These are phyloP conservation scores for Dryadula phaetusa DNA, from an alignment of 2,888 invertebrate genomes.

Conservation along the genomic window DNA sequence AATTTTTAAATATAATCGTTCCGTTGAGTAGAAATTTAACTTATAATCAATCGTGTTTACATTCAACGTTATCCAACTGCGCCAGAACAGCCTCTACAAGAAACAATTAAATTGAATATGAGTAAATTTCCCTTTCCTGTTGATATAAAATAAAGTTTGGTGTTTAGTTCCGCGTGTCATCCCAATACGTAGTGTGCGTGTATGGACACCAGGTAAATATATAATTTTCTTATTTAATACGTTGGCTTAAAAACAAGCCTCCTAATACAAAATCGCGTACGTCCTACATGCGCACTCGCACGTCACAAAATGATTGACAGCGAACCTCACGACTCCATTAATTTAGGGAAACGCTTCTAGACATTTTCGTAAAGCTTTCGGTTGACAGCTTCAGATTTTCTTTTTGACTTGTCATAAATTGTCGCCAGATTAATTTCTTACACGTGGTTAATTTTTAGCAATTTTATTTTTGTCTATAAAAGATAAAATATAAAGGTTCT, in stretches of 20 bases:
- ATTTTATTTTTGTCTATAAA: background rate
- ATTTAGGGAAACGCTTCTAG: constrained; percentile 29
- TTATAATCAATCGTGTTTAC: too few relatives aligned
- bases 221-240: background rate
- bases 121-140: too few relatives aligned
- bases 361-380: constrained; percentile 28
- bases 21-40: too few relatives aligned
- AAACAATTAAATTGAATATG: too few relatives aligned
- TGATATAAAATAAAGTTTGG: too few relatives aligned
- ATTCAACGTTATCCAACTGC: too few relatives aligned
- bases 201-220: too few relatives aligned
- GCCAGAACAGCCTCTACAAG: too few relatives aligned
- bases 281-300: constrained; percentile 29
- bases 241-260: background rate
- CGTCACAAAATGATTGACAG: constrained; percentile 38
- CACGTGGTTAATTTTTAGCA: constrained; percentile 2
- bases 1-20: too few relatives aligned
- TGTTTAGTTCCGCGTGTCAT: too few relatives aligned
- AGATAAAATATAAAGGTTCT: too few relatives aligned
- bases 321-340: constrained; percentile 38
- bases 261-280: background rate
- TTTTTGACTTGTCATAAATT: constrained; percentile 28
- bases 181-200: too few relatives aligned
- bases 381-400: constrained; percentile 36
- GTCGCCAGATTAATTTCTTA: background rate